Evolutionary conservation across 2,113 vertebrate species (phyloP).

Genomic region (Pteruthius melanotis): DNA sequence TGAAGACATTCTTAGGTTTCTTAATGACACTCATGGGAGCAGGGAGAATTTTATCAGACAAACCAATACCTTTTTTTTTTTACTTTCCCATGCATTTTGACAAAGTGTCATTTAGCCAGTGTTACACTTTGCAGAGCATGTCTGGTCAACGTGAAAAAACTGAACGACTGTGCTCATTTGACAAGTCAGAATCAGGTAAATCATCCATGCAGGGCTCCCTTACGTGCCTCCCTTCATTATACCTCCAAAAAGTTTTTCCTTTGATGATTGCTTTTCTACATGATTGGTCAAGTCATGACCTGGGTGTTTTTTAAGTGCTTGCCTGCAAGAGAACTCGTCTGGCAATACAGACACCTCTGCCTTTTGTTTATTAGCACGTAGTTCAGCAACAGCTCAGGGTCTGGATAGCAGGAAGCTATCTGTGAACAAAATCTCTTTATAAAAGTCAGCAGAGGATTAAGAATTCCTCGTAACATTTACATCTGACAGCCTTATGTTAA

Average conservation of each 20-base stretch:
- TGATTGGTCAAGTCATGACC: neutral
- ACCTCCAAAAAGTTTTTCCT: neutral
- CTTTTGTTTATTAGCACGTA: neutral
- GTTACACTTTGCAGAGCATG: neutral
- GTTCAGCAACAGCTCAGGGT: neutral
- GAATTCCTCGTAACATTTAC: neutral
- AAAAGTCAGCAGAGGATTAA: neutral
- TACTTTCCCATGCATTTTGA: neutral
- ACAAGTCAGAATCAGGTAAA: neutral
- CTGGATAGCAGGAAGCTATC: neutral
- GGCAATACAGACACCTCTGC: neutral
- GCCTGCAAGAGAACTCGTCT: neutral
- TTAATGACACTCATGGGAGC: neutral
- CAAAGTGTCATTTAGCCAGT: neutral
- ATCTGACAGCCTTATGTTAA: slow-evolving; percentile 1
- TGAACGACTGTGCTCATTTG: neutral
- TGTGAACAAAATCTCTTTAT: neutral
- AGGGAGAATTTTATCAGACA: neutral
- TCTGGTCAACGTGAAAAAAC: neutral
- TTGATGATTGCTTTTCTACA: neutral
- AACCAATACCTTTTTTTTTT: neutral
- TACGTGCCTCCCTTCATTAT: neutral
- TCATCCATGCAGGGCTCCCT: neutral
- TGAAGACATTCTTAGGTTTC: neutral
- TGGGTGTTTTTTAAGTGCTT: neutral